Conservation (phyloP, 2,888 invertebrate species). For the Aphodius granarius region DNA sequence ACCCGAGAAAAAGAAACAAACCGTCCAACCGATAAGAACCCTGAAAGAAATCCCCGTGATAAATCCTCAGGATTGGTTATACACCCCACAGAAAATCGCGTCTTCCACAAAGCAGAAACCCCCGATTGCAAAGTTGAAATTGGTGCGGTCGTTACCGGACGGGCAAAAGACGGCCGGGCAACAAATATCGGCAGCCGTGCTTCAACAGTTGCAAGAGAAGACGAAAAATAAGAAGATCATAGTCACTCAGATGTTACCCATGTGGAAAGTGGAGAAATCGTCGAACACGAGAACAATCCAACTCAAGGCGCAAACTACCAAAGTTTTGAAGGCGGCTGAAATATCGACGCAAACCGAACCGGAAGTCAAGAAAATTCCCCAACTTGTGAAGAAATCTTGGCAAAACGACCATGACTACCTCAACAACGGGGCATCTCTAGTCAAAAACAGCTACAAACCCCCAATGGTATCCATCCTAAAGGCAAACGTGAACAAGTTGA, state of each 20-base stretch:
- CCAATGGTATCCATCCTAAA: slow-evolving; percentile 59
- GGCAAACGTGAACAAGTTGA: slow-evolving; percentile 52
- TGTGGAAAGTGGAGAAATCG: background rate
- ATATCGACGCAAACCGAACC: slow-evolving; percentile 28
- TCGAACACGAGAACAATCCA: slow-evolving; percentile 33
- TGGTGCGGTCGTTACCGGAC: background rate
- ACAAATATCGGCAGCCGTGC: background rate
- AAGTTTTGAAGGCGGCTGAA: background rate
- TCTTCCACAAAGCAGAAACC: background rate
- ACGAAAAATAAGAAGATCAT: slow-evolving; percentile 41
- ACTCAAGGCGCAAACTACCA: background rate
- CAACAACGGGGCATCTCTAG: background rate
- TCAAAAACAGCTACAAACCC: background rate
- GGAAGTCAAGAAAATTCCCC: too few relatives aligned
- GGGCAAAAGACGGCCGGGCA: background rate
- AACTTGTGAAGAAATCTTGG: slow-evolving; percentile 42
- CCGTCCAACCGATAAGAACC: slow-evolving; percentile 1
- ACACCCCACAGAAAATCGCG: background rate
- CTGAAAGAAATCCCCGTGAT: slow-evolving; percentile 12
- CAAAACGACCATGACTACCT: background rate
- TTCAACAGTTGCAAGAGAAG: background rate
- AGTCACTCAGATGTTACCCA: slow-evolving; percentile 40
- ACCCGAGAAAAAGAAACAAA: background rate
- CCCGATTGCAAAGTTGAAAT: background rate
- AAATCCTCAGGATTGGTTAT: background rate